phyloP scores from a whole-genome alignment of 2,888 invertebrate species.

The Schizaphis graminum region DNA sequence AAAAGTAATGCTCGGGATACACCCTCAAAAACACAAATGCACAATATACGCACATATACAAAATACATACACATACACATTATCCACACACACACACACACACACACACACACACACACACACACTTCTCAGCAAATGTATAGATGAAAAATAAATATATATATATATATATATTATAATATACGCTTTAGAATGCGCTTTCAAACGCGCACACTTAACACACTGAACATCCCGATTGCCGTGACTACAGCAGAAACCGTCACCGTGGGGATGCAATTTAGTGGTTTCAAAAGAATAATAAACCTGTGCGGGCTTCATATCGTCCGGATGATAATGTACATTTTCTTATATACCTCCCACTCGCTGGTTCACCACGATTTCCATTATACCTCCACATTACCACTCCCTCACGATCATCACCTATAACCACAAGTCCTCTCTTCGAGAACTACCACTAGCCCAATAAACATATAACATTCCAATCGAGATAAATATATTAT shows the following conservation, averaged over 20 bases:
- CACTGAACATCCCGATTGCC: not conserved
- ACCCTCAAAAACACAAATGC: not conserved
- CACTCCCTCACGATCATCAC: not conserved
- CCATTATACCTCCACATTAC: not conserved
- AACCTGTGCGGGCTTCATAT: not conserved
- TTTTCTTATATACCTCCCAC: not conserved
- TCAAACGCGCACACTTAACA: conserved; percentile 5
- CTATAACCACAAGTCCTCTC: not conserved
- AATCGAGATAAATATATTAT: not conserved
- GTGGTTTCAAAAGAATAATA: not conserved
- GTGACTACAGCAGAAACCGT: conserved; percentile 6
- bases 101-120: not conserved
- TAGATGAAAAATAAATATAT: not conserved
- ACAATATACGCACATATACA: not conserved
- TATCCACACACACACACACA: not conserved
- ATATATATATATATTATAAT: conserved; percentile 13
- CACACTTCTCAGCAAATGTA: not conserved
- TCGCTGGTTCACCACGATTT: not conserved
- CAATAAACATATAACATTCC: not conserved
- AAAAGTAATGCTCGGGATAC: conserved; percentile 34
- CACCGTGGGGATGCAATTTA: not conserved
- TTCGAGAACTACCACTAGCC: not conserved
- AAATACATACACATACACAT: not conserved
- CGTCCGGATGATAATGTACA: not conserved
- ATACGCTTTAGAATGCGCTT: conserved; percentile 49